These are phyloP conservation scores for Nematostella vectensis DNA, from an alignment of 92 coral and sea anemone species.

Conservation along the genomic window DNA sequence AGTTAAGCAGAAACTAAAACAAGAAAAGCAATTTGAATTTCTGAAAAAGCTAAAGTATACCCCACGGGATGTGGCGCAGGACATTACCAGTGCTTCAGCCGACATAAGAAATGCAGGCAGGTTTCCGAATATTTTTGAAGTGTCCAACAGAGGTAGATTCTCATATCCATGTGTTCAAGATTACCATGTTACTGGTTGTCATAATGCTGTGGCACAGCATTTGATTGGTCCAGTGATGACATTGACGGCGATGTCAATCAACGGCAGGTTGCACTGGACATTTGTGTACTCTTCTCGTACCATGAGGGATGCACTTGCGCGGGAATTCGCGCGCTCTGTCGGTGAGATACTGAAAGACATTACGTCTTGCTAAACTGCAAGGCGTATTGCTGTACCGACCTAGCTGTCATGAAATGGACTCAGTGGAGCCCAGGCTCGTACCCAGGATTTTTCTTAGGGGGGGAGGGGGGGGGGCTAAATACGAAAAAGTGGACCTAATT, in stretches of 20 bases:
- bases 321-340: too few species aligned
- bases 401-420: too few species aligned
- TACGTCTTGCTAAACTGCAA: too few species aligned
- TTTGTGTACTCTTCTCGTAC: conserved; percentile 6
- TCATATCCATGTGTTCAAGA: neutral
- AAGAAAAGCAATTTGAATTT: neutral
- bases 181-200: conserved; percentile 6
- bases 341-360: too few species aligned
- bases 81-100: too few species aligned
- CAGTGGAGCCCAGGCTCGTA: too few species aligned
- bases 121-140: conserved; percentile 17
- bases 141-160: conserved; percentile 7
- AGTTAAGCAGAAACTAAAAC: neutral
- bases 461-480: too few species aligned
- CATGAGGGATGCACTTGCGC: conserved; percentile 4
- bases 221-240: conserved; percentile 14
- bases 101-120: conserved; percentile 26
- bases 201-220: conserved; percentile 13
- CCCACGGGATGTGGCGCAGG: neutral
- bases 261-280: conserved; percentile 7
- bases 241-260: conserved; percentile 2
- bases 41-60: neutral
- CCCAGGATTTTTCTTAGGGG: too few species aligned
- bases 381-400: too few species aligned
- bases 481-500: too few species aligned